Percentiles rank a stretch among this genome's conserved stretches.
These are phyloP conservation scores for Cryptotermes secundus DNA, from an alignment of 1,140 invertebrate species.

Conservation along the genomic window DNA sequence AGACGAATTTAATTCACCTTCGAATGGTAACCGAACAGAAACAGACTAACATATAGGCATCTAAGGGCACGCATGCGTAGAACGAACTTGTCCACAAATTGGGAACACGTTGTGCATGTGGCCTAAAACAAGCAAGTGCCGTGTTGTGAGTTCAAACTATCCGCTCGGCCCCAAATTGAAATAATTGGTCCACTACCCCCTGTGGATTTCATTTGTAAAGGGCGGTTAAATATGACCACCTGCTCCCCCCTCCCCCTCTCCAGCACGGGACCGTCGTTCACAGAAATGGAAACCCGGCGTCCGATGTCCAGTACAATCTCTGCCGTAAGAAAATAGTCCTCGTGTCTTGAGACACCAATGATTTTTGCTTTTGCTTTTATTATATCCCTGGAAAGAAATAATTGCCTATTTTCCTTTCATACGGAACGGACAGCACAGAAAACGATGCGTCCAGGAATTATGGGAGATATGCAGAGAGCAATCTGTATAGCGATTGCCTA, in stretches of 20 bases:
- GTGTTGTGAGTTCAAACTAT: background rate
- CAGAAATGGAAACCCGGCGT: background rate
- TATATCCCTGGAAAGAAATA: no score
- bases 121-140: background rate
- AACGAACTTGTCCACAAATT: background rate
- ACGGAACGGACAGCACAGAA: no score
- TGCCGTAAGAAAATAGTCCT: background rate
- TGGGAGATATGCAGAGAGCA: no score
- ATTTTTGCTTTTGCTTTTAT: no score
- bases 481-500: no score
- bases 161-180: background rate
- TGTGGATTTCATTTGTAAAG: conserved; percentile 4
- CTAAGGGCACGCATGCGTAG: background rate
- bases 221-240: conserved; percentile 15
- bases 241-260: background rate
- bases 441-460: no score
- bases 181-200: conserved; percentile 10
- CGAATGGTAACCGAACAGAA: no score
- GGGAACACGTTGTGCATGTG: background rate
- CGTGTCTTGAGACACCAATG: no score
- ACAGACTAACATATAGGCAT: no score
- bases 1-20: no score
- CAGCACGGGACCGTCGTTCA: background rate
- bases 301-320: background rate
- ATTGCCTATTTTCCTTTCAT: no score